Conservation (phyloP, 2,888 invertebrate species). For the Cacoxenus indagator region DNA sequence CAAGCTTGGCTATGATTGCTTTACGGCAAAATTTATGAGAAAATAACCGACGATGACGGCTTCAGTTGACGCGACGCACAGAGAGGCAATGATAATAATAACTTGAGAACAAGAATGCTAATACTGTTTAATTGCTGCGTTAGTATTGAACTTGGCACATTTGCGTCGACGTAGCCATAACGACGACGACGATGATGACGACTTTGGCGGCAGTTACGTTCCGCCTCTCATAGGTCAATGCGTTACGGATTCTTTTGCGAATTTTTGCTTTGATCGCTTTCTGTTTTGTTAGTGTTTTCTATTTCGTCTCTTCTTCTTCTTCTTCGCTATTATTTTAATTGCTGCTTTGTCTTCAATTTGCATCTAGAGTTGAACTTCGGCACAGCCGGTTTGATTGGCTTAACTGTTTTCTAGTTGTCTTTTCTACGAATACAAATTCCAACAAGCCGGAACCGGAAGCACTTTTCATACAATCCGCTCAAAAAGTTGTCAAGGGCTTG, state of each 20-base stretch:
- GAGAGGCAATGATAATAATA: too few relatives aligned
- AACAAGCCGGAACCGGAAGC: conserved; percentile 6
- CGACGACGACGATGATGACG: not conserved
- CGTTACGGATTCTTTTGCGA: not conserved
- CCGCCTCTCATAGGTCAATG: not conserved
- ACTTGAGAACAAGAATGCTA: conserved; percentile 18
- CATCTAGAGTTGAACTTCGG: not conserved
- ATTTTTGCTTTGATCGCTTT: not conserved
- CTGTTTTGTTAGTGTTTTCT: not conserved
- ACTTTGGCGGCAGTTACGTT: not conserved
- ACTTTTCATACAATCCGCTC: not conserved
- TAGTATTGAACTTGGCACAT: conserved; percentile 15
- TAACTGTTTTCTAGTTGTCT: not conserved
- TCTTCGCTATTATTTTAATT: not conserved
- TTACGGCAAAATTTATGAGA: not conserved
- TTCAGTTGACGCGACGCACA: too few relatives aligned
- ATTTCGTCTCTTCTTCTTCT: not conserved
- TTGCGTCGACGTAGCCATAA: not conserved
- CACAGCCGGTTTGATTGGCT: not conserved
- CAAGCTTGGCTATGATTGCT: not conserved
- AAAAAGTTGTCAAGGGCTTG: not conserved
- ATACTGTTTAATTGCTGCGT: conserved; percentile 3
- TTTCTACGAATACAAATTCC: not conserved
- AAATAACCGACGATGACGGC: not conserved
- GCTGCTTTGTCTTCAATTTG: not conserved